A percentile compares a stretch with the other conserved stretches of the same genome.
Conservation (phyloP, 2,888 invertebrate species). For the Crocallis elinguaria region DNA sequence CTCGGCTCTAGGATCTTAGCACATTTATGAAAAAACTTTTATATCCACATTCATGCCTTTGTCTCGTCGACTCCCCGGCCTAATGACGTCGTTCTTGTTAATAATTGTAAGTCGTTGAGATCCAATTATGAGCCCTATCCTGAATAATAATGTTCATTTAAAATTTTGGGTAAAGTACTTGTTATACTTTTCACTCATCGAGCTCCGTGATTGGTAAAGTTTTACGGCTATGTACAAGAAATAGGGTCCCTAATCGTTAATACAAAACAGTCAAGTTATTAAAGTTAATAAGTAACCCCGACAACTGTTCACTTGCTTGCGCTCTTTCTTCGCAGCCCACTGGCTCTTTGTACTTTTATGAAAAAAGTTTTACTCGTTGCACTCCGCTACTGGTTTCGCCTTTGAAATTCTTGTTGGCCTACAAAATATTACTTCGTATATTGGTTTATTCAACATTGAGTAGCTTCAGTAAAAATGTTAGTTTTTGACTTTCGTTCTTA, state of each 20-base stretch:
- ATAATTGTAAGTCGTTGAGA: constrained; percentile 22
- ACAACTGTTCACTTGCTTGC: constrained; percentile 72
- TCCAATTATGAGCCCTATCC: constrained; percentile 18
- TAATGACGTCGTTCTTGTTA: constrained; percentile 29
- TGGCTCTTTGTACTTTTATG: constrained; percentile 77
- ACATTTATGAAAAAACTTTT: constrained; percentile 83
- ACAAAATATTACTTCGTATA: constrained; percentile 41
- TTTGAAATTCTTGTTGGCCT: constrained; percentile 56
- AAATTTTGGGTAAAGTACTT: constrained; percentile 16
- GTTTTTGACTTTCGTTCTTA: too few relatives aligned
- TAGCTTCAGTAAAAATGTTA: neutral
- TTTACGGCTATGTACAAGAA: constrained; percentile 16
- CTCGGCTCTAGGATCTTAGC: constrained; percentile 61
- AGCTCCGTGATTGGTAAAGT: constrained; percentile 17
- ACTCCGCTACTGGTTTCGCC: constrained; percentile 59
- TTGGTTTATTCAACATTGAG: constrained; percentile 25
- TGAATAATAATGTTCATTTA: constrained; percentile 23
- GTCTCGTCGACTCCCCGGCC: constrained; percentile 56
- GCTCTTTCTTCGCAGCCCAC: constrained; percentile 68
- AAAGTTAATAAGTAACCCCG: constrained; percentile 77
- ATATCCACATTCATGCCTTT: constrained; percentile 70
- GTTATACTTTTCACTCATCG: constrained; percentile 19
- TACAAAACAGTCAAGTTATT: constrained; percentile 66
- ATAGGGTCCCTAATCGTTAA: constrained; percentile 42
- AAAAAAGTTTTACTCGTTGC: constrained; percentile 78